These are phyloP conservation scores for Acholoe squamosa DNA, from an alignment of 2,888 invertebrate genomes.

Conservation along the genomic window DNA sequence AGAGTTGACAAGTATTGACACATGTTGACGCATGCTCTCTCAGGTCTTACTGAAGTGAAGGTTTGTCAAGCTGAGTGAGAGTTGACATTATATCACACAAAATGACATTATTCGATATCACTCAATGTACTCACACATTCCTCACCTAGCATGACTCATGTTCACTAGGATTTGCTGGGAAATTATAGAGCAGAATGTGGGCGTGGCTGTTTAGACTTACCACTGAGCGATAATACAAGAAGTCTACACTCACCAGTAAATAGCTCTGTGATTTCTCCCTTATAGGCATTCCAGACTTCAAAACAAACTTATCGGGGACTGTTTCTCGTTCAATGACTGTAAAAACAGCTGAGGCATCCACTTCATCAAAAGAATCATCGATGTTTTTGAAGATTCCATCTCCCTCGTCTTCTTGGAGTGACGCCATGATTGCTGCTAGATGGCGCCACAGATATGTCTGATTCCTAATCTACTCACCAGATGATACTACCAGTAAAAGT, in stretches of 20 bases:
- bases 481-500: background rate
- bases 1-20: too few relatives aligned
- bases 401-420: background rate
- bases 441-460: background rate
- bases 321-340: background rate
- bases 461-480: background rate
- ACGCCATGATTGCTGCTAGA: slow-evolving; percentile 39
- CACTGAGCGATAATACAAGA: slow-evolving; percentile 12
- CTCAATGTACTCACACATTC: too few relatives aligned
- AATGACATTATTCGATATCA: too few relatives aligned
- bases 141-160: too few relatives aligned
- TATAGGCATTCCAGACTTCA: background rate
- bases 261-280: background rate
- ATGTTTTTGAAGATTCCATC: background rate
- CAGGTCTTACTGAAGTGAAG: too few relatives aligned
- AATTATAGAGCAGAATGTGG: too few relatives aligned
- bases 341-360: slow-evolving; percentile 51
- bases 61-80: too few relatives aligned
- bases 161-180: too few relatives aligned
- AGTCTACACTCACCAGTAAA: slow-evolving; percentile 14
- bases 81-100: too few relatives aligned
- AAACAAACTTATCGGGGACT: slow-evolving; percentile 30
- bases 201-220: too few relatives aligned
- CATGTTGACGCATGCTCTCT: too few relatives aligned
- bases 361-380: slow-evolving; percentile 48